Percentiles rank a stretch among this genome's conserved stretches.
Evolutionary conservation across 2,888 invertebrate species (phyloP).

Genomic region (Erannis defoliaria): DNA sequence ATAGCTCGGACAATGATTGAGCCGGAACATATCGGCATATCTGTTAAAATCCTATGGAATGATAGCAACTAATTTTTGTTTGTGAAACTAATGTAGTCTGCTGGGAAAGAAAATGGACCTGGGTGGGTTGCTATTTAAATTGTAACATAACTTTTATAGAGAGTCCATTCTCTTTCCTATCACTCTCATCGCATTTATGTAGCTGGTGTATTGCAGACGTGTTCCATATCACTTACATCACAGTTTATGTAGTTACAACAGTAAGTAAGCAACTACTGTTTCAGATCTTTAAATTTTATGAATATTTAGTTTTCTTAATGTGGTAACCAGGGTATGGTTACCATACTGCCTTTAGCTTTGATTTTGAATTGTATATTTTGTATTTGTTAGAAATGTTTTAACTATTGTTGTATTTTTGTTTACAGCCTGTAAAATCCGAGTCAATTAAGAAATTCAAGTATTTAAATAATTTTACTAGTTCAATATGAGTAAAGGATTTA

Average conservation of each 20-base stretch:
- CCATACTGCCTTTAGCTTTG: slow-evolving; percentile 21
- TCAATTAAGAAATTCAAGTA: slow-evolving; percentile 37
- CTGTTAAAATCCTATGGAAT: slow-evolving; percentile 10
- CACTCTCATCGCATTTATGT: slow-evolving; percentile 7
- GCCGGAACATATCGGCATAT: slow-evolving; percentile 10
- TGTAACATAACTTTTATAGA: too few species aligned
- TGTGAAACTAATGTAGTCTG: too few species aligned
- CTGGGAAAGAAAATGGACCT: too few species aligned
- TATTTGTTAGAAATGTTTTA: slow-evolving; percentile 15
- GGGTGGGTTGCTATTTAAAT: too few species aligned
- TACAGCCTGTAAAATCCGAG: slow-evolving; percentile 6
- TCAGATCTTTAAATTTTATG: not conserved
- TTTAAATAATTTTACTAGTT: slow-evolving; percentile 43
- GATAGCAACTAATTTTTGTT: slow-evolving; percentile 13
- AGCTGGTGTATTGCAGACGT: not conserved
- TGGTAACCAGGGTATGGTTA: not conserved
- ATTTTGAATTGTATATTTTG: slow-evolving; percentile 26
- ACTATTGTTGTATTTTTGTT: slow-evolving; percentile 44
- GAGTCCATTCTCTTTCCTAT: too few species aligned
- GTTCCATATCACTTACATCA: not conserved
- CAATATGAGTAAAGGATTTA: slow-evolving; percentile 27
- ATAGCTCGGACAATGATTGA: too few species aligned
- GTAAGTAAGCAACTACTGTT: not conserved
- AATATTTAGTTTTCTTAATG: slow-evolving; percentile 3
- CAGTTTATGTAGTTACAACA: too few species aligned